Percentiles rank a stretch among this genome's conserved stretches.
Conservation (phyloP, 2,888 invertebrate species). For the Protodeltote pygarga region DNA sequence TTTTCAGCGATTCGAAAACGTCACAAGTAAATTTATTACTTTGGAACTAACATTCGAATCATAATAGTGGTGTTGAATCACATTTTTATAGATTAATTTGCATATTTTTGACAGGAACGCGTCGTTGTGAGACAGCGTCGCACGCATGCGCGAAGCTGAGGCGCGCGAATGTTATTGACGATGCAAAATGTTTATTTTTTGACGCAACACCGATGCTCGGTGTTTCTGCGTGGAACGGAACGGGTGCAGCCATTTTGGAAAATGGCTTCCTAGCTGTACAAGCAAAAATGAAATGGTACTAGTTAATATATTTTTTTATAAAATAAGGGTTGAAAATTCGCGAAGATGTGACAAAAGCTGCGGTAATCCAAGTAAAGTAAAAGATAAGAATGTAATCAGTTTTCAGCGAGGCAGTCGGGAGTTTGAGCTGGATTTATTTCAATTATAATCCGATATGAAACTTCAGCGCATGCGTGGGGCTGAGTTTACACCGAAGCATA, state of each 20-base stretch:
- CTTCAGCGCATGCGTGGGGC: slow-evolving; percentile 72
- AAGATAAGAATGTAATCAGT: slow-evolving; percentile 75
- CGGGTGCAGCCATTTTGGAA: slow-evolving; percentile 51
- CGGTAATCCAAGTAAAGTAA: slow-evolving; percentile 53
- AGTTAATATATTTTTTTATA: slow-evolving; percentile 17
- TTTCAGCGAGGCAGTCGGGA: slow-evolving; percentile 68
- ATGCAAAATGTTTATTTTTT: slow-evolving; percentile 85
- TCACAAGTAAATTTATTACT: slow-evolving; percentile 51
- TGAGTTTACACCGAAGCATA: slow-evolving; percentile 65
- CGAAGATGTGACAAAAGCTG: slow-evolving; percentile 35
- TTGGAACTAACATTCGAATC: slow-evolving; percentile 62
- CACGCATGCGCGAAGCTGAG: slow-evolving; percentile 74
- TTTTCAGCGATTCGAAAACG: slow-evolving; percentile 39
- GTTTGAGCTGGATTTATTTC: slow-evolving; percentile 81
- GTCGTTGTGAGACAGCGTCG: slow-evolving; percentile 51
- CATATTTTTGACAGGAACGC: slow-evolving; percentile 83
- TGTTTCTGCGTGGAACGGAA: slow-evolving; percentile 47
- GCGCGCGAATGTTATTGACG: slow-evolving; percentile 80
- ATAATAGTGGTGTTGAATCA: slow-evolving; percentile 70
- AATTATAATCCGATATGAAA: slow-evolving; percentile 78
- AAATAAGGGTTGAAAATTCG: slow-evolving; percentile 10
- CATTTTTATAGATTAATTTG: slow-evolving; percentile 84
- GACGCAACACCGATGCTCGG: slow-evolving; percentile 66
- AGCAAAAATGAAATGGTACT: slow-evolving; percentile 1
- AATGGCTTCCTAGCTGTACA: slow-evolving; percentile 26